Base-by-base conservation (phyloP, 2,888 invertebrate genomes). In the Barypeithes pellucidus region DNA sequence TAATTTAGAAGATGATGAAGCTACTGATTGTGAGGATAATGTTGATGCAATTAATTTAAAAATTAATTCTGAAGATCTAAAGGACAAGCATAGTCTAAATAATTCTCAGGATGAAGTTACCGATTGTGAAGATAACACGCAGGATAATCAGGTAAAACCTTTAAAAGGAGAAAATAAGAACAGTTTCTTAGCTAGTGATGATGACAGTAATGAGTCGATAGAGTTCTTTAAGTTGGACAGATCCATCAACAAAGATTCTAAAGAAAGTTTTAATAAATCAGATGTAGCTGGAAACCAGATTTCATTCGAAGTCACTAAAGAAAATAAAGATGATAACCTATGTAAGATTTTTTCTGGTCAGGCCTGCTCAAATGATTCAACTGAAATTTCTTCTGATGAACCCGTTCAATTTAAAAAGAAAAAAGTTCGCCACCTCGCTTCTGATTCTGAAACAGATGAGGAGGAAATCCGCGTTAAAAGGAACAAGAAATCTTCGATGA, bases 131-230 rank as follows among this genome's bases (percentile, higher is more conserved):
- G 67, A 67, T 59, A 67, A 36, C 8, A 50, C 39, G 16, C 3
- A 45, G 18, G 24, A 18, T 11, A 16, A 20, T 18, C 22, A 29
- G 9, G 5, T 29, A 7, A 54, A 54, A 8, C 12, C 33, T n/a
- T 36, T 39, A 11, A 18, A 2, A 20, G 2, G 18, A 20, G 8
- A 47, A 20, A 47, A 47, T 47, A 47, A 50, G n/a, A 33, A 54
- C 16, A 50, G 12, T 16, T 20, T 29, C 7, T 24, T 50, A 50
- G 14, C 2, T 18, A 36, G 39, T 41, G 60, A 73, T 41, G 69
- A 72, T 12, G 39, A 67, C 8, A 75, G 75, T 62, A 76, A 75
- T 65, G 69, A 76, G n/a, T 78, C 76, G 3, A 36, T 75, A 18
- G 70, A 78, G 33, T 75, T 76, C 22, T 54, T 77, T 22, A 65